Evolutionary conservation across 2,888 invertebrate species (phyloP).

Genomic region (Acanthosepion esculentum): DNA sequence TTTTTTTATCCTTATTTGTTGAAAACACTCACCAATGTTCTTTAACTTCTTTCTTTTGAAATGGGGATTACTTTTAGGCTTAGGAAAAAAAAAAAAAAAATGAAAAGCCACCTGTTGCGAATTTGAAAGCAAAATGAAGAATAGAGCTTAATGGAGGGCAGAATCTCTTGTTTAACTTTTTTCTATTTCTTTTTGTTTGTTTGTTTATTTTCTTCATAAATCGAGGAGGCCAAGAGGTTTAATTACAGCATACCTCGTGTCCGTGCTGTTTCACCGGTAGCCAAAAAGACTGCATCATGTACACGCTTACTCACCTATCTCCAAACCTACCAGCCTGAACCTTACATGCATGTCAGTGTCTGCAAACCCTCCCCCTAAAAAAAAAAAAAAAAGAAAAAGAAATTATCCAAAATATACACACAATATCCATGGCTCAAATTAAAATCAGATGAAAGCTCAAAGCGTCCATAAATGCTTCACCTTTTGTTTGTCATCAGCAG

Average conservation of each 20-base stretch:
- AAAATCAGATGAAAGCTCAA: neutral
- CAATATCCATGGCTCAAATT: neutral
- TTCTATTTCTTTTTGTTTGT: neutral
- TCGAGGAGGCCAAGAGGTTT: neutral
- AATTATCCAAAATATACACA: neutral
- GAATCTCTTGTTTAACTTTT: neutral
- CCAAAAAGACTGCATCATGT: neutral
- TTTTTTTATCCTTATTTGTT: neutral
- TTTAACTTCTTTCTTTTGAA: neutral
- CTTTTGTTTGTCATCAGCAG: neutral
- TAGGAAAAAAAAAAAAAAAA: neutral
- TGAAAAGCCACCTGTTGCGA: neutral
- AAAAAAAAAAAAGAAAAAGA: neutral
- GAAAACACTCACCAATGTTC: neutral
- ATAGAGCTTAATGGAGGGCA: neutral
- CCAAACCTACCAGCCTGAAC: neutral
- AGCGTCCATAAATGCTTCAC: neutral
- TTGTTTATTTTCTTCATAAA: neutral
- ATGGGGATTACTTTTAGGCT: neutral
- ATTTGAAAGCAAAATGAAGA: neutral
- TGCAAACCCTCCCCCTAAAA: neutral
- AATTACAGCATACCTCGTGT: neutral
- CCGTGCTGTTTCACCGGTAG: neutral
- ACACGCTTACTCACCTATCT: neutral
- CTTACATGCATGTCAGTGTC: neutral